Conservation (phyloP, 2,113 vertebrate species). For the Pelobates fuscus region DNA sequence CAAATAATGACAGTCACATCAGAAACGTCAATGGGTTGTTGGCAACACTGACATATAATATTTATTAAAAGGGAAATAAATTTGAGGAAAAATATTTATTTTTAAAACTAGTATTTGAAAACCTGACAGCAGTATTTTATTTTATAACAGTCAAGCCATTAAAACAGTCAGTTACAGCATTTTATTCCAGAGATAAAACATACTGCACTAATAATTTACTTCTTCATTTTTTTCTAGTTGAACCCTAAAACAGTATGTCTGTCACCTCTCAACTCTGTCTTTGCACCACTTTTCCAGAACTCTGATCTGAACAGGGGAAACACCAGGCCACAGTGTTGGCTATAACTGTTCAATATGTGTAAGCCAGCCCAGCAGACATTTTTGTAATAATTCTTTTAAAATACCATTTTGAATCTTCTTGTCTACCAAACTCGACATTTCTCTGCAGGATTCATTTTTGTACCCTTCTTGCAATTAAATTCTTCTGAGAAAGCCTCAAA, state of each 20-base stretch:
- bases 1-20: slow-evolving; percentile 30
- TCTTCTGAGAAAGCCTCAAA: slow-evolving; percentile 88
- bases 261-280: neutral
- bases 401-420: neutral
- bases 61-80: slow-evolving; percentile 40
- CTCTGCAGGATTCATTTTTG: slow-evolving; percentile 80
- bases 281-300: slow-evolving; percentile 45
- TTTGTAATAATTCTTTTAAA: slow-evolving; percentile 9
- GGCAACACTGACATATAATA: slow-evolving; percentile 32
- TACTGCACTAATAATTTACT: neutral
- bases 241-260: neutral
- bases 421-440: slow-evolving; percentile 88
- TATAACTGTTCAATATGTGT: neutral
- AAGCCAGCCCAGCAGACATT: slow-evolving; percentile 1
- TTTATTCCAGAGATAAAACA: slow-evolving; percentile 4
- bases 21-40: slow-evolving; percentile 1
- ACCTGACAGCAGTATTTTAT: slow-evolving; percentile 58
- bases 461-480: slow-evolving; percentile 82
- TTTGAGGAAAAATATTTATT: slow-evolving; percentile 53
- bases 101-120: slow-evolving; percentile 56
- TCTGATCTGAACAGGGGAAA: slow-evolving; percentile 43
- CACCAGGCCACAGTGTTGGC: slow-evolving; percentile 50
- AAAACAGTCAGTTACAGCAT: slow-evolving; percentile 51
- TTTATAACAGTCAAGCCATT: slow-evolving; percentile 62
- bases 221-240: fast-evolving